A percentile compares a stretch with the other conserved stretches of the same genome.
Conservation (phyloP, 1,140 invertebrate species). For the Drosophila sp. region DNA sequence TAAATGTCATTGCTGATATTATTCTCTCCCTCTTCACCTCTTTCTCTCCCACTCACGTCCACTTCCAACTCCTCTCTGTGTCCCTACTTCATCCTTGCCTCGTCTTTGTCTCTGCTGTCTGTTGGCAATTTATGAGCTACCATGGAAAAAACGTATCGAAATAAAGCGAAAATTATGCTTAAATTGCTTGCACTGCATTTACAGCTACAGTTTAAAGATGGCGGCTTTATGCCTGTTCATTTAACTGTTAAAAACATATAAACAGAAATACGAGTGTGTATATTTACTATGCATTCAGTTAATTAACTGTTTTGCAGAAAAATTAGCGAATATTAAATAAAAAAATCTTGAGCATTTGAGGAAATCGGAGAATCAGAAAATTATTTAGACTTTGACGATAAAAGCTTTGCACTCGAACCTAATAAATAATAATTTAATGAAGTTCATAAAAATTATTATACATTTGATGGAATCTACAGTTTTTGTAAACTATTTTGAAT, state of each 20-base stretch:
- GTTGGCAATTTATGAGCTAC: constrained; percentile 65
- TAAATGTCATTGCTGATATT: constrained; percentile 73
- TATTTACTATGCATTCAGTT: no score
- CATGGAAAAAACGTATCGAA: constrained; percentile 42
- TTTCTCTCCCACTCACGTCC: not conserved
- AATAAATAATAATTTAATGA: no score
- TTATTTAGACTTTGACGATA: no score
- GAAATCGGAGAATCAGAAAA: no score
- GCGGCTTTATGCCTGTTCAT: not conserved
- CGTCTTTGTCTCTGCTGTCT: not conserved
- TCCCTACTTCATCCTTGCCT: no score
- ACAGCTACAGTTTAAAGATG: constrained; percentile 15
- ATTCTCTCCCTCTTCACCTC: constrained; percentile 4
- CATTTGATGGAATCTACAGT: no score
- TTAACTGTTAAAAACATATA: constrained; percentile 1
- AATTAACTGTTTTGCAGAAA: no score
- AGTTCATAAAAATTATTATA: no score
- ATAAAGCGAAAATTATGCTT: constrained; percentile 53
- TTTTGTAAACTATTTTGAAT: no score
- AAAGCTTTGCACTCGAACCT: no score
- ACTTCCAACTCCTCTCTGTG: not conserved
- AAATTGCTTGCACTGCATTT: constrained; percentile 25
- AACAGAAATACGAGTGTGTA: not conserved
- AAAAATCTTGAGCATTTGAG: no score
- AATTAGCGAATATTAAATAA: no score